Evolutionary conservation across 2,113 vertebrate species (phyloP).

Genomic region (Typhlomys cinereus): DNA sequence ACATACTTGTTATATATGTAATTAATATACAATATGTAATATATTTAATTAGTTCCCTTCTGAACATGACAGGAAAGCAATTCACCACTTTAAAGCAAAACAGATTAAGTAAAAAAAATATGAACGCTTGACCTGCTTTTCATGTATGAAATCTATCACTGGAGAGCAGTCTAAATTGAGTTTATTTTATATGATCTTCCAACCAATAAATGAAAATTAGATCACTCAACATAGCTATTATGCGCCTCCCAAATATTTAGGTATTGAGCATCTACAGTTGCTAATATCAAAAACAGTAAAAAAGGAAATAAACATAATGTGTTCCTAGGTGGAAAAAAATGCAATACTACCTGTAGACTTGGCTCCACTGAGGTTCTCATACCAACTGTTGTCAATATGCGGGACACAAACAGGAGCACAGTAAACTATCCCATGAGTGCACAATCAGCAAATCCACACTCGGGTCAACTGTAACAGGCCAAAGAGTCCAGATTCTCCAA

Average conservation of each 20-base stretch:
- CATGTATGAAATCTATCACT: background rate
- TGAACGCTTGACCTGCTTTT: background rate
- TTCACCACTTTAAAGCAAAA: background rate
- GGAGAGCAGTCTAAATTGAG: background rate
- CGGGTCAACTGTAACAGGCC: background rate
- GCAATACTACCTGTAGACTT: background rate
- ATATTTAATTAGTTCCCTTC: background rate
- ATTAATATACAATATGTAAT: no score
- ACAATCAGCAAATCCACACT: background rate
- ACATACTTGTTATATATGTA: background rate
- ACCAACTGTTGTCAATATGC: background rate
- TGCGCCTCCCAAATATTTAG: background rate
- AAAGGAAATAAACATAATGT: background rate
- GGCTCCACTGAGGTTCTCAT: background rate
- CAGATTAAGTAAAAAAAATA: background rate
- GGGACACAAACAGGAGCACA: background rate
- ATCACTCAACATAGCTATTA: background rate
- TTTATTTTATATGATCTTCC: background rate
- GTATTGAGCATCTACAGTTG: background rate
- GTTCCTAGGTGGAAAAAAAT: background rate
- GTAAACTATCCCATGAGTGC: background rate
- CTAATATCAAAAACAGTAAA: background rate
- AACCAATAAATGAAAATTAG: conserved; percentile 26
- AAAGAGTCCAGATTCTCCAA: background rate
- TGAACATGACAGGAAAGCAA: background rate